Base-by-base conservation (phyloP, 2,888 invertebrate genomes). In the Hirtodrosophila histrioides region DNA sequence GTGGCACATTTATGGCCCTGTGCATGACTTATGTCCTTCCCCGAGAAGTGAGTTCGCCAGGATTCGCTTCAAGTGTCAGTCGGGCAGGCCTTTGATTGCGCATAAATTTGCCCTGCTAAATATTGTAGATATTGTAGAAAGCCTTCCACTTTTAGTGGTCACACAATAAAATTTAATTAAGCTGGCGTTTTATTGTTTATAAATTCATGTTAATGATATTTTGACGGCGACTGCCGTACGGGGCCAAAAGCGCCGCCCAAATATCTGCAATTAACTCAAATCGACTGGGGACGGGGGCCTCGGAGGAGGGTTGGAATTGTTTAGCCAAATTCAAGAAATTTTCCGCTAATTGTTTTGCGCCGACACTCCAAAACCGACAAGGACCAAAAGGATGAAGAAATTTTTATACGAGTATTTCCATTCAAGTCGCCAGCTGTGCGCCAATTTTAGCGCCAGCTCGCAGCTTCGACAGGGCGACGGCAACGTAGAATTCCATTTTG, bases 151-250 rank as follows among this genome's bases (percentile, higher is more conserved):
- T 31, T 29, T 37, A 37, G 5, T 49, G 37, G 68, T 49, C 36
- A 29, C 54, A 63, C 70, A 65, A 70, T 75, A 60, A 88, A 86
- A 88, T 84, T 84, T 75, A 84, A 84, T 84, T 84, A 88, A 84
- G 88, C 88, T 51, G 55, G 67, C 66, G 49, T 77, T 86, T 83
- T 77, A 84, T 88, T 86, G 88, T 88, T 88, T 83, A 83, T 86
- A 86, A 84, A 84, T 84, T 84, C 83, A 86, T 84, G 84, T 82
- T 88, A 84, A 84, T 88, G 86, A 84, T 88, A 86, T 86, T 84
- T 77, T 67, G 74, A 63, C 72, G 57, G 55, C 48, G 51, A 8
- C 39, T 9, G 31, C 31, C 17, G 17, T 6, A 27, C 27, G 44
- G 27, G 44, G 17, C 17, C 17, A 17, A 17, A 17, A 17, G 17